Conservation (phyloP, 2,888 invertebrate species). For the Anticlea derivata region DNA sequence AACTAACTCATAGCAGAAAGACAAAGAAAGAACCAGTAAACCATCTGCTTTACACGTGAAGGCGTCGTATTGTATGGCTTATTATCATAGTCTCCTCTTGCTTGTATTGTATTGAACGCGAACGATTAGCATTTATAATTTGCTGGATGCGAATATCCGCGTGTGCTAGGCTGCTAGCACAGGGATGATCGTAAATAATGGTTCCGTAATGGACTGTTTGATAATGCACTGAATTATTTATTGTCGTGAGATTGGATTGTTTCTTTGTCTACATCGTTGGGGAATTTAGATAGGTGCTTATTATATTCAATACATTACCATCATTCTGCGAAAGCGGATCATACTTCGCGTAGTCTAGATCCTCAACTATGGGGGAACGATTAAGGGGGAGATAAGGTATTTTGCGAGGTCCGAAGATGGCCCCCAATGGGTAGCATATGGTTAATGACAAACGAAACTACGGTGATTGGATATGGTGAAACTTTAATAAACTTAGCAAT, state of each 20-base stretch:
- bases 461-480: too few relatives aligned
- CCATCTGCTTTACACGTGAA: constrained; percentile 8
- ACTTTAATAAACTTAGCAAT: too few relatives aligned
- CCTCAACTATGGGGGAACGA: too few relatives aligned
- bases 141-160: constrained; percentile 21
- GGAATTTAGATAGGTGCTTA: too few relatives aligned
- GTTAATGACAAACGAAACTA: too few relatives aligned
- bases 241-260: constrained; percentile 20
- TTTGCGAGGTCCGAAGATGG: too few relatives aligned
- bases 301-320: constrained; percentile 53
- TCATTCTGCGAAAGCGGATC: too few relatives aligned
- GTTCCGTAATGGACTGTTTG: constrained; percentile 21
- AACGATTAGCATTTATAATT: constrained; percentile 38
- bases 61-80: constrained; percentile 45
- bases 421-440: too few relatives aligned
- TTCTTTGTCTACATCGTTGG: not conserved
- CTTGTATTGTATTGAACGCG: constrained; percentile 35
- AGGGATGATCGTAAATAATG: constrained; percentile 23
- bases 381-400: too few relatives aligned
- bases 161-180: constrained; percentile 11
- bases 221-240: constrained; percentile 27
- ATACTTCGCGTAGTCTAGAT: too few relatives aligned
- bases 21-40: not conserved
- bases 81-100: constrained; percentile 53
- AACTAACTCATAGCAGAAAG: too few relatives aligned